Conservation (phyloP, 1,140 invertebrate genomes). For the Platyura marginata region DNA sequence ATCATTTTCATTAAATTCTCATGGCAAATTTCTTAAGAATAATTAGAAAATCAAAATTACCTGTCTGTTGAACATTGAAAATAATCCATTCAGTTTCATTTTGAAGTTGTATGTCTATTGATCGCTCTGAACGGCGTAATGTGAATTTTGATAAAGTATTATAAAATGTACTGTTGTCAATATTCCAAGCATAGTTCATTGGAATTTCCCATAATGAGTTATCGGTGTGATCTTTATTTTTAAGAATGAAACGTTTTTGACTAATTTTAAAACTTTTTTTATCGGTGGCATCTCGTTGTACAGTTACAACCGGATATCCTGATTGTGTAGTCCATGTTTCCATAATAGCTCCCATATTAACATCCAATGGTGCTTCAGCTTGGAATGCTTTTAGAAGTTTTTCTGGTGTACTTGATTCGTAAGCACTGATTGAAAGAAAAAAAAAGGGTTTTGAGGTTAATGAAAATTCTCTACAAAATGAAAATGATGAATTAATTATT, state of each 20-base stretch:
- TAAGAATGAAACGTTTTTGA: conserved; percentile 32
- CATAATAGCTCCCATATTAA: conserved; percentile 32
- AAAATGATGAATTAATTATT: background rate
- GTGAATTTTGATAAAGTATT: conserved; percentile 13
- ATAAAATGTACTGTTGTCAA: no score
- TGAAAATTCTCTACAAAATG: background rate
- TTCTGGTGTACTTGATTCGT: conserved; percentile 33
- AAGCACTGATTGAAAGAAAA: conserved; percentile 23
- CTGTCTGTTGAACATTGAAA: conserved; percentile 45
- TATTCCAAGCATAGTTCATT: conserved; percentile 35
- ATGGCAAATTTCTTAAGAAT: no score
- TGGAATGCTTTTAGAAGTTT: conserved; percentile 41
- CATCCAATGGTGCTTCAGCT: conserved; percentile 20
- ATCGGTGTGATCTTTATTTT: conserved; percentile 13
- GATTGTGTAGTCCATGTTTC: conserved; percentile 53
- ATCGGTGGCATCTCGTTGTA: conserved; percentile 17
- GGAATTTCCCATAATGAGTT: conserved; percentile 36
- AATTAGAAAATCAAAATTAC: conserved; percentile 20
- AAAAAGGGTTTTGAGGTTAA: background rate
- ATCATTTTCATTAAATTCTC: no score
- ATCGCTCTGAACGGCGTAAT: background rate
- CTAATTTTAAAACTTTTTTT: conserved; percentile 10
- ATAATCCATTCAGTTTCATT: conserved; percentile 36
- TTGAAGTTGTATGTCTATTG: background rate
- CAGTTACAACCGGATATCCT: conserved; percentile 49